Evolutionary conservation across 1,140 invertebrate species (phyloP), one percentile per base, ranked within the genome.

Genomic region (Holcopasites calliopsidis): DNA sequence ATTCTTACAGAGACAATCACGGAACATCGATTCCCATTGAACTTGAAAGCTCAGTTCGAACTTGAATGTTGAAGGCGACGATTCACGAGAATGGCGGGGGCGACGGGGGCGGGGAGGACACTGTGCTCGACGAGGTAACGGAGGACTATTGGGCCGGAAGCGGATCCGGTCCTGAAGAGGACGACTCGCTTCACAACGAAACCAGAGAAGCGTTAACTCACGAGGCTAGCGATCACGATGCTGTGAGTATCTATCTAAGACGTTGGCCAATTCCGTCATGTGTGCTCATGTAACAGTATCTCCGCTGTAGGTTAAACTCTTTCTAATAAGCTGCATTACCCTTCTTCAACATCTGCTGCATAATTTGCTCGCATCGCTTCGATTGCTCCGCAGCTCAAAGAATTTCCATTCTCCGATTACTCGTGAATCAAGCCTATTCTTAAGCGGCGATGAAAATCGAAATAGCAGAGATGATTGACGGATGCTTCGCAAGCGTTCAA

Each of bases 211-310:
- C 93, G 7, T 90, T 95, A 26, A 93, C 93, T 47, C 93, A 94
- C 74, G 94, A 95, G 78, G 94, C 94, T 52, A 95, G 93, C 85
- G 93, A 95, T 87, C 94, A 94, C 85, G 94, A 95, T 85, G 93
- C 94, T 61, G 94, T 95, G 87, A 94, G 94, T 92, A 74, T 40
- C 26, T 3, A 8, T 11, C 1, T 7, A 3, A 33, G 31, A 47
- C 13, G 28, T 38, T 18, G 42, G n/a, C 40, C 47, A 18, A 42
- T 18, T 50, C 33, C 13, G 11, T 21, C 10, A 6, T 28, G 18
- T 13, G 11, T 13, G 18, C 3, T 18, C 7, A 44, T 13, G 3
- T 44, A 13, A 40, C 26, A 2, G 13, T 13, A n/a, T 28, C 18
- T 44, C 13, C 40, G 5, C 5, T 28, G 26, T 44, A 54, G 50